Evolutionary conservation across 2,888 invertebrate species (phyloP), one percentile per base, ranked within the genome.

Genomic region (Diabrotica balteata): DNA sequence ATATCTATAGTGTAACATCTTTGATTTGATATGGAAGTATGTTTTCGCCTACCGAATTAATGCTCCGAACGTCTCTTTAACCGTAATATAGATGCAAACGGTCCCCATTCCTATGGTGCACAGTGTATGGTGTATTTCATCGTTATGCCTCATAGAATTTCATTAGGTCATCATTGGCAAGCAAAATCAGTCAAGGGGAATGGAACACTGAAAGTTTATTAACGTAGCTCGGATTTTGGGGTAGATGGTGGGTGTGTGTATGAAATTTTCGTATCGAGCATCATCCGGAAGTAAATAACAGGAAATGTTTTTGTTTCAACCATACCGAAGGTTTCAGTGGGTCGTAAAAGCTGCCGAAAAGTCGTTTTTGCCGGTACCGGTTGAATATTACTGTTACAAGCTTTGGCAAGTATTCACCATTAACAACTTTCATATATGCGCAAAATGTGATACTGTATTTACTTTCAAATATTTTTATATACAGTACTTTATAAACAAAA

Each of bases 81-180:
- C 73, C 72, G 71, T 76, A 76, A 78, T 80, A 79, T 79, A 78
- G 74, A 80, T 80, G 80, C 80, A 80, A 81, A 81, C 79, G 77
- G 78, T 76, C 76, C 44, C 43, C 51, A 42, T 64, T 59, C 64
- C 64, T 52, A 59, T 52, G 52, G 59, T 52, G 75, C 68, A 57
- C 44, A 44, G 55, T 44, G 45, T 57, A 57, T 45, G 44, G 44
- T 55, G 55, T 80, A 80, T 80, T 79, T 80, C 78, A 79, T 79
- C 77, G 78, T 77, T 76, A 81, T 80, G 81, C 78, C 79, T 79
- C 81, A 81, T 81, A 81, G 81, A 81, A 80, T 81, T 81, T 81
- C 81, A 81, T 81, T 81, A 81, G 80, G 80, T 79, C 80, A 80
- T 81, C 80, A 80, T 79, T 74, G 79, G 76, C 78, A 79, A 77